Percentiles rank a stretch among this genome's conserved stretches.
phyloP scores from a whole-genome alignment of 2,888 invertebrate species.

The Holacanthella duospinosa region DNA sequence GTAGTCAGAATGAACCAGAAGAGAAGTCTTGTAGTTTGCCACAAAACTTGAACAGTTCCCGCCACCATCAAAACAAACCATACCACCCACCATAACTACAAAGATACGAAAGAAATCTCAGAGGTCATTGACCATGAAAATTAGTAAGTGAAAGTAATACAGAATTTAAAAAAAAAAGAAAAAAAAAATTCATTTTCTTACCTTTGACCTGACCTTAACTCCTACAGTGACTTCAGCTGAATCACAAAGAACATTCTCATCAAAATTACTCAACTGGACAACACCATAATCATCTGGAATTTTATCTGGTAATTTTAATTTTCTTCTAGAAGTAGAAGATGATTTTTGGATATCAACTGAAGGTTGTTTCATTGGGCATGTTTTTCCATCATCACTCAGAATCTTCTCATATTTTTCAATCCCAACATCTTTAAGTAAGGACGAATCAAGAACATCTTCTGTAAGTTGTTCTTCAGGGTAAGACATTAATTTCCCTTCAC shows the following conservation, averaged over 20 bases:
- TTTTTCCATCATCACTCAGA: neutral
- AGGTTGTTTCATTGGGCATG: neutral
- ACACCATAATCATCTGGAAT: conserved; percentile 30
- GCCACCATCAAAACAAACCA: conserved; percentile 33
- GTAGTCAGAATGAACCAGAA: conserved; percentile 34
- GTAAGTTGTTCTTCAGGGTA: neutral
- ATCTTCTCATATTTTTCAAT: conserved; percentile 14
- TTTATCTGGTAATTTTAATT: conserved; percentile 24
- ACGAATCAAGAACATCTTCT: conserved; percentile 28
- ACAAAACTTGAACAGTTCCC: conserved; percentile 32
- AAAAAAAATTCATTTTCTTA: neutral
- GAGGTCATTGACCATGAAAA: too few species aligned
- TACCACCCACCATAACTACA: conserved; percentile 36
- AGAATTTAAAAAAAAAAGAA: neutral
- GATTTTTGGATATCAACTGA: neutral
- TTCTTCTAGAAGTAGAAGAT: neutral
- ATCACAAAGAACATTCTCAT: neutral
- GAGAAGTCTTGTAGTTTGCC: conserved; percentile 30
- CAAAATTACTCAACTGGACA: conserved; percentile 7
- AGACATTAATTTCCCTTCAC: conserved; percentile 10
- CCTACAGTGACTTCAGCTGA: neutral
- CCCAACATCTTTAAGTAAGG: conserved; percentile 30
- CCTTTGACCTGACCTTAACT: neutral
- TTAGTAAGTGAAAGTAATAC: conserved; percentile 1
- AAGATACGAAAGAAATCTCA: conserved; percentile 12